These are phyloP conservation scores for Turritopsis rubra DNA, from an alignment of 30 jellyfish, hydroid and myxozoan species.

Conservation along the genomic window DNA sequence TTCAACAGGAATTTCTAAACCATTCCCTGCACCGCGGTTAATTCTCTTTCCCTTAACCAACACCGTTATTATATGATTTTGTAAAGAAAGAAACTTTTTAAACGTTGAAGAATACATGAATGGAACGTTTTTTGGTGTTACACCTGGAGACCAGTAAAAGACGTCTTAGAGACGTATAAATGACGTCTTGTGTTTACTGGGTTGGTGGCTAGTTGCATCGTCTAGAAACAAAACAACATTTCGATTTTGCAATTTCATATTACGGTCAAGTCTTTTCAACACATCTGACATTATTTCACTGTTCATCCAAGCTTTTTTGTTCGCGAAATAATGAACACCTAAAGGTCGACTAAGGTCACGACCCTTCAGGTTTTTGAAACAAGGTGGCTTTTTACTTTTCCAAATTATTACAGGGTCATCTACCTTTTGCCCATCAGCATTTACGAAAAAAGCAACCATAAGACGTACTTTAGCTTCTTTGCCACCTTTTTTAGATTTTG, in stretches of 20 bases:
- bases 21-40: neutral
- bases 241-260: neutral
- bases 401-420: conserved; percentile 26
- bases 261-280: conserved; percentile 23
- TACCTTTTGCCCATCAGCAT: neutral
- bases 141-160: too few species aligned
- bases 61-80: too few species aligned
- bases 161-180: too few species aligned
- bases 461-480: neutral
- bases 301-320: conserved; percentile 49
- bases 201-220: conserved; percentile 67
- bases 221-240: conserved; percentile 35
- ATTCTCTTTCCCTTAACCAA: conserved; percentile 8
- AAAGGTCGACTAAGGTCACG: conserved; percentile 25
- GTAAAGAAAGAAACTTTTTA: too few species aligned
- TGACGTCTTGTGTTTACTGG: too few species aligned
- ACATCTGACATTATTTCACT: conserved; percentile 34
- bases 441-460: neutral
- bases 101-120: too few species aligned
- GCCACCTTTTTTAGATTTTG: conserved; percentile 8
- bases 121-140: too few species aligned
- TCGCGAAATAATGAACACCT: conserved; percentile 29
- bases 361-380: conserved; percentile 31
- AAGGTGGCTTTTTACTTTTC: too few species aligned
- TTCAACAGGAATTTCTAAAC: conserved; percentile 13